These are phyloP conservation scores for Acleris laterana DNA, from an alignment of 2,888 invertebrate genomes.

Conservation along the genomic window DNA sequence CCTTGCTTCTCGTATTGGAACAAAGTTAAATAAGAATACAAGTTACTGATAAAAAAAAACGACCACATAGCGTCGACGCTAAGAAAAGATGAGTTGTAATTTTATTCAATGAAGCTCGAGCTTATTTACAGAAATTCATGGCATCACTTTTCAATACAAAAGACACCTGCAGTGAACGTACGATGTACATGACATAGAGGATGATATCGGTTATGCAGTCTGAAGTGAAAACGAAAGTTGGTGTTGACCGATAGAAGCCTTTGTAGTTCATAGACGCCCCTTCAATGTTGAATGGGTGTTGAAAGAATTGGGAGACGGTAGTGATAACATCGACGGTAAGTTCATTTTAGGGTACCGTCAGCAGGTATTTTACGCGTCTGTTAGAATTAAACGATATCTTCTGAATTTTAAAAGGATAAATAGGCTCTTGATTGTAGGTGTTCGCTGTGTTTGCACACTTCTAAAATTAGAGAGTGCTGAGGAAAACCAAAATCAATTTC, in stretches of 20 bases:
- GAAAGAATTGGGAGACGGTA: slow-evolving; percentile 50
- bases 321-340: slow-evolving; percentile 45
- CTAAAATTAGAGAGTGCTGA: no score
- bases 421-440: no score
- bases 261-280: slow-evolving; percentile 44
- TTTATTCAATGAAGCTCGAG: slow-evolving; percentile 1
- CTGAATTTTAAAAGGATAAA: no score
- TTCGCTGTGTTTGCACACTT: no score
- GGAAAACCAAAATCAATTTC: no score
- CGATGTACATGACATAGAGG: slow-evolving; percentile 33
- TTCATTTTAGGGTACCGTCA: slow-evolving; percentile 38
- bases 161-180: slow-evolving; percentile 16
- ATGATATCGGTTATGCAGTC: slow-evolving; percentile 38
- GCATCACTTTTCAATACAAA: slow-evolving; percentile 22
- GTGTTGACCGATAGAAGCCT: slow-evolving; percentile 44
- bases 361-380: not conserved
- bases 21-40: not conserved
- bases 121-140: not conserved
- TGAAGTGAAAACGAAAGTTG: slow-evolving; percentile 54
- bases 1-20: not conserved
- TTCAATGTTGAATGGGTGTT: slow-evolving; percentile 48
- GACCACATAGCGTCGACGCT: not conserved
- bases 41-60: not conserved
- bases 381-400: no score
- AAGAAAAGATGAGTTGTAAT: not conserved